Base-by-base conservation (phyloP, 23 tunicate species). In the Phallusia fumigata region DNA sequence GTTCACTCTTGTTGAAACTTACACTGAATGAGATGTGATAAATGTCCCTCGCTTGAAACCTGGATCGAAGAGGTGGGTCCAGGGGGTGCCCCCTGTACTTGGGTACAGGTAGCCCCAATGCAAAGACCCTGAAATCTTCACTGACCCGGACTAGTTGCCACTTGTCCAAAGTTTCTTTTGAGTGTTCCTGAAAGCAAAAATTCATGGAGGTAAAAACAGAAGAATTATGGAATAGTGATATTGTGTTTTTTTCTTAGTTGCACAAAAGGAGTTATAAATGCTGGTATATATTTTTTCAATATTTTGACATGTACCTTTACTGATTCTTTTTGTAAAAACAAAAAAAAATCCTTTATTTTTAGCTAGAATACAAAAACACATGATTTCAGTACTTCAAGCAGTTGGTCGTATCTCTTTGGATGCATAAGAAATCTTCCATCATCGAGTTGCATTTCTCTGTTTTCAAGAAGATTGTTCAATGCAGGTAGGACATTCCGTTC, bases 401-500 rank as follows among this genome's bases (percentile, higher is more conserved):
- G 86, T 79, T 95, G 89, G 79, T 95, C 98, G 34, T 89, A 95
- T 69, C 98, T 84, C 36, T 81, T 79, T 0, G 82, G 90, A 78
- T 89, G 90, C 98, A 95, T 95, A 28, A 95, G 52, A 80, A 95
- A 95, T 32, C 98, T 82, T 50, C 98, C 98, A 78, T 95, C 98
- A 65, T 95, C 98, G 26, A 95, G 79, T 77, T 95, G 98, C 95
- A 95, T 89, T 64, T 95, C 98, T 36, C 98, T 84, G 76, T 95
- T 95, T 83, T 95, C 98, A 50, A 95, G 90, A 21, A 95, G 81
- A 69, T 95, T 95, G 74, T 95, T 95, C 51, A 95, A 80, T 13
- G 95, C 98, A 31, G 98, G 98, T 34, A 95, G 82, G 30, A 95
- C 98, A 82, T 95, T 95, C 36, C 98, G 79, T 80, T 95, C 98